Base-by-base conservation (phyloP, 2,888 invertebrate species). In the Onthophagus sagittarius region DNA sequence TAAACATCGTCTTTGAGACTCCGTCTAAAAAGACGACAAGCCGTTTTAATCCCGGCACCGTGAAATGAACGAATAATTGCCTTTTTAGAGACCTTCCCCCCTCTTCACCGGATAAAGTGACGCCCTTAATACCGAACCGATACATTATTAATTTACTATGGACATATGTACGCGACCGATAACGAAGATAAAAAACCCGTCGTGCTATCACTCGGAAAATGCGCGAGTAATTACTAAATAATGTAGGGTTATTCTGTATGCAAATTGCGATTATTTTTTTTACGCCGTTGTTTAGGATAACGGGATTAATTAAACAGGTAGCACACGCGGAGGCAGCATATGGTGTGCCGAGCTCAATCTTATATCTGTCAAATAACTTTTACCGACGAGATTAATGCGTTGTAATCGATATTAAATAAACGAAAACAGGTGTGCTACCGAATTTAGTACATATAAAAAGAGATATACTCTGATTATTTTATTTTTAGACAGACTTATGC, bases 1-100 rank as follows among this genome's bases (percentile, higher is more conserved):
- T 84, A 85, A 84, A 85, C 84, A 84, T 81, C 81, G 83, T 53
- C 39, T 53, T 53, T 53, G 39, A 53, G 39, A 11, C 39, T 7
- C 39, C 39, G 1, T 53, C 39, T 11, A 53, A 23, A 23, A 53
- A 53, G 39, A 53, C 39, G 39, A 7, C 39, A 7, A 7, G 39
- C 39, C 39, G 39, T 53, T 53, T 53, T 53, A 53, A 53, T 53
- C 39, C 39, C 9, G 11, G 39, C 39, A 11, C 39, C 39, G 39
- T 53, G 39, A 53, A 53, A 53, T 7, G 39, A 53, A 11, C 39
- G 39, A 53, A 7, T 53, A 53, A 53, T 53, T 53, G 39, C 39
- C 39, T 53, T 53, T 53, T 53, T 53, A 53, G 39, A 53, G 39
- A 53, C 9, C 39, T 23, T 23, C 23, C 23, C 23, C 23, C 23